A percentile compares a stretch with the other conserved stretches of the same genome.
These are phyloP conservation scores for Sycobia sp. DNA, from an alignment of 1,140 invertebrate species.

Conservation along the genomic window DNA sequence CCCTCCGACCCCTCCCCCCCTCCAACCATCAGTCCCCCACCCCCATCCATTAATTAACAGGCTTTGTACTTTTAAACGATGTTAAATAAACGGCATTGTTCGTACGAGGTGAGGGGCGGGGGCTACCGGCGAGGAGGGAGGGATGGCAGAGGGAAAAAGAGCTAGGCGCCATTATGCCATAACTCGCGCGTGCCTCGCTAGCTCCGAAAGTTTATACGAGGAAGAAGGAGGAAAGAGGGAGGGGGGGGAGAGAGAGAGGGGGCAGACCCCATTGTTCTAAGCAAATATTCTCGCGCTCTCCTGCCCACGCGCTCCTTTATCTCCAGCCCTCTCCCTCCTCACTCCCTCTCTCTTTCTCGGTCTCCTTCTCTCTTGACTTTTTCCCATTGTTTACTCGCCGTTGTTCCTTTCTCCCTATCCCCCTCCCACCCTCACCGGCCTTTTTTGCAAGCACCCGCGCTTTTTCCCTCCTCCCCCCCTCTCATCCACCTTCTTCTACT, in stretches of 20 bases:
- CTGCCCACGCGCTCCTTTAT: constrained; percentile 1
- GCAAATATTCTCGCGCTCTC: constrained; percentile 50
- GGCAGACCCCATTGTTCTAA: constrained; percentile 53
- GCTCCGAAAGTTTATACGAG: too few species aligned
- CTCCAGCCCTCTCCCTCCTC: constrained; percentile 26
- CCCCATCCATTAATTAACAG: constrained; percentile 61
- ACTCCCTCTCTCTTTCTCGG: constrained; percentile 14
- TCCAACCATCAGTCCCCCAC: constrained; percentile 24
- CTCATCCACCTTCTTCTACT: too few species aligned
- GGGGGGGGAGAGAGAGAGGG: background rate
- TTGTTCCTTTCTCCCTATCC: constrained; percentile 34
- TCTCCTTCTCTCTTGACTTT: background rate
- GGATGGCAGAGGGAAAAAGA: constrained; percentile 37
- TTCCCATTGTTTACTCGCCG: background rate
- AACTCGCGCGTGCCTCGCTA: constrained; percentile 37
- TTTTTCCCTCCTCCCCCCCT: too few species aligned
- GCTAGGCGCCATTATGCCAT: constrained; percentile 57
- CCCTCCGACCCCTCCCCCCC: background rate
- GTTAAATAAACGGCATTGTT: constrained; percentile 63
- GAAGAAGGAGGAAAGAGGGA: too few species aligned
- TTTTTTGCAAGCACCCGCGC: too few species aligned
- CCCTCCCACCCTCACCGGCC: background rate
- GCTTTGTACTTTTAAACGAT: constrained; percentile 64
- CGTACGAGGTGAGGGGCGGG: constrained; percentile 21
- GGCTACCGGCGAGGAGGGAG: constrained; percentile 40